Evolutionary conservation across 2,888 invertebrate genomes (phyloP).

Genomic region (Pachliopta kotzebuea): DNA sequence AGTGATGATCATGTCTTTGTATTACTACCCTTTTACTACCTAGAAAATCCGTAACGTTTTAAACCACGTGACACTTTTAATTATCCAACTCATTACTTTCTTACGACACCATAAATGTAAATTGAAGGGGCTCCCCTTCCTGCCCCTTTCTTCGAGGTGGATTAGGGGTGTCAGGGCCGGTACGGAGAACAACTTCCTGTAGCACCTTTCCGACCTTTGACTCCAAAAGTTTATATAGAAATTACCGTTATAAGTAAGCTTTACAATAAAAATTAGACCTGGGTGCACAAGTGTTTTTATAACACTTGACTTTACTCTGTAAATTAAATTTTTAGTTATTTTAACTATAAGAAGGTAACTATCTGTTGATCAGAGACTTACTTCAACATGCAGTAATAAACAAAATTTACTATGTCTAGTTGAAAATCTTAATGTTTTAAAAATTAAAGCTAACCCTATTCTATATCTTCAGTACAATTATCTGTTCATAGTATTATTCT

Average conservation of each 20-base stretch:
- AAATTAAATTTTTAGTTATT: too few relatives aligned
- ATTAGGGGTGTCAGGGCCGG: neutral
- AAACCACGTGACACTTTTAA: slow-evolving; percentile 16
- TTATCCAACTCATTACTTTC: slow-evolving; percentile 24
- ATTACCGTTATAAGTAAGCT: neutral
- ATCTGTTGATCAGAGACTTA: too few relatives aligned
- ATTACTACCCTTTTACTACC: too few relatives aligned
- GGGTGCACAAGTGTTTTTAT: neutral
- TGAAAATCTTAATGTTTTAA: too few relatives aligned
- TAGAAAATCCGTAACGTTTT: neutral
- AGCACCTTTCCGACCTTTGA: neutral
- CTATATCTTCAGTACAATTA: too few relatives aligned
- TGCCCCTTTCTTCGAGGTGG: slow-evolving; percentile 1
- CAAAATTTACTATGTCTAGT: too few relatives aligned
- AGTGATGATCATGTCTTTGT: too few relatives aligned
- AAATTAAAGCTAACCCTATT: too few relatives aligned
- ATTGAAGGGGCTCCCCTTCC: slow-evolving; percentile 10
- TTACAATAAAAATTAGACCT: neutral
- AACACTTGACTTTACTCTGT: neutral
- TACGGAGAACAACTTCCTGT: slow-evolving; percentile 2
- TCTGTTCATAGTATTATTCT: too few relatives aligned
- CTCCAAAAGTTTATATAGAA: neutral
- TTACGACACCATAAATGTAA: slow-evolving; percentile 19
- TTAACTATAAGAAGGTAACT: too few relatives aligned
- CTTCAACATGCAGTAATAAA: too few relatives aligned